Conservation (phyloP, 1,140 invertebrate genomes). For the Anadara kagoshimensis region DNA sequence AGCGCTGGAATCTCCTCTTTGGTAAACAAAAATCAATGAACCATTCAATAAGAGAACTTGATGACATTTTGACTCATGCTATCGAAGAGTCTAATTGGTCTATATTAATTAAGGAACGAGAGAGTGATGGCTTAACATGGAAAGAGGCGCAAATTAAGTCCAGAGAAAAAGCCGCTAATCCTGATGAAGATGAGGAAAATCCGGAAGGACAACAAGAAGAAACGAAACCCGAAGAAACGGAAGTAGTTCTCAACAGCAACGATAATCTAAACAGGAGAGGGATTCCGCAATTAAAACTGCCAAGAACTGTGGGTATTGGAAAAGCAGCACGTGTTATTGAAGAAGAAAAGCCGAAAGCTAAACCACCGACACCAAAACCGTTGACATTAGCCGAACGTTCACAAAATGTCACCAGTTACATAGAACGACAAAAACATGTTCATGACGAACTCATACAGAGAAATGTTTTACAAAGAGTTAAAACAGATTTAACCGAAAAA, state of each 20-base stretch:
- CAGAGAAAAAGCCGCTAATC: neutral
- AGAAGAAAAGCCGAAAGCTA: neutral
- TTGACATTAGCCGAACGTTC: slow-evolving; percentile 17
- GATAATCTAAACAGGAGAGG: slow-evolving; percentile 7
- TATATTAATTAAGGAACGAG: neutral
- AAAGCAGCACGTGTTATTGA: neutral
- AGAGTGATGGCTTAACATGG: neutral
- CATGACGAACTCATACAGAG: slow-evolving; percentile 25
- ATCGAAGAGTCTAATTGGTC: slow-evolving; percentile 12
- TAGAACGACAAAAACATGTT: slow-evolving; percentile 13
- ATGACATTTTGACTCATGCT: slow-evolving; percentile 22
- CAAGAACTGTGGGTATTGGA: slow-evolving; percentile 13
- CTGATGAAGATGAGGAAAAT: neutral
- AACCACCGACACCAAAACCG: slow-evolving; percentile 1
- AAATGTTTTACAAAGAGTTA: slow-evolving; percentile 33
- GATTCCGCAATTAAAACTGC: slow-evolving; percentile 10
- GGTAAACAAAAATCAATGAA: slow-evolving; percentile 45
- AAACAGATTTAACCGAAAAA: slow-evolving; percentile 15
- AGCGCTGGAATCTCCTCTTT: slow-evolving; percentile 50
- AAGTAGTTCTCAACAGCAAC: slow-evolving; percentile 19
- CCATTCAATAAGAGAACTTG: slow-evolving; percentile 37
- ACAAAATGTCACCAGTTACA: slow-evolving; percentile 21
- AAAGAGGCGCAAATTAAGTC: neutral
- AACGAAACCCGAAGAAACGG: slow-evolving; percentile 11
- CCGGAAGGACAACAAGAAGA: slow-evolving; percentile 14